These are phyloP conservation scores for Bombus sylvicola DNA, from an alignment of 1,140 invertebrate genomes.

Conservation along the genomic window DNA sequence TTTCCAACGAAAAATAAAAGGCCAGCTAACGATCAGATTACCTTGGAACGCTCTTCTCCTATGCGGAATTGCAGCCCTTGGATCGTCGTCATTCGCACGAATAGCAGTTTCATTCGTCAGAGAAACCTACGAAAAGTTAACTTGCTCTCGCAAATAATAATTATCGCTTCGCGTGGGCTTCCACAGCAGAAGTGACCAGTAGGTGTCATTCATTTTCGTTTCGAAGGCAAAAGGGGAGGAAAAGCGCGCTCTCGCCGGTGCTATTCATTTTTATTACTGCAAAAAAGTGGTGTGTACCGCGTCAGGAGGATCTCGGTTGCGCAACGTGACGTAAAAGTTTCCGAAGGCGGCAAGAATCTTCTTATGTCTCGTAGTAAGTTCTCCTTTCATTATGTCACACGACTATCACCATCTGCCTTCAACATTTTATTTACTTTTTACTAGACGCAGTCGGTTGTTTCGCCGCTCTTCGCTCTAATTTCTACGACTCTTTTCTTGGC, in stretches of 20 bases:
- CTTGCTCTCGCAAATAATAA: not conserved
- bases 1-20: no score
- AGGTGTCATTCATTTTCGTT: not conserved
- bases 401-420: not conserved
- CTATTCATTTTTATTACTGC: constrained; percentile 1
- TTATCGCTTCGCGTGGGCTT: not conserved
- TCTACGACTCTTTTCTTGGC: not conserved
- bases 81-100: no score
- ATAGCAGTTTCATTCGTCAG: not conserved
- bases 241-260: no score
- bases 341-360: not conserved
- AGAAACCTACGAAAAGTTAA: not conserved
- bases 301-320: not conserved
- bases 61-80: no score
- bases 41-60: no score
- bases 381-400: not conserved
- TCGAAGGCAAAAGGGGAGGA: not conserved
- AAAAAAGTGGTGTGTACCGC: not conserved
- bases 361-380: not conserved
- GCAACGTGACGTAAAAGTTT: constrained; percentile 2
- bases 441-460: not conserved
- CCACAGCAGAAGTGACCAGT: not conserved
- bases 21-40: not conserved
- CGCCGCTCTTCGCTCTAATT: not conserved
- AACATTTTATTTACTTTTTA: not conserved